Evolutionary conservation across 1,140 invertebrate genomes (phyloP), one percentile per base, ranked within the genome.

Genomic region (Drosophila kurseongensis): DNA sequence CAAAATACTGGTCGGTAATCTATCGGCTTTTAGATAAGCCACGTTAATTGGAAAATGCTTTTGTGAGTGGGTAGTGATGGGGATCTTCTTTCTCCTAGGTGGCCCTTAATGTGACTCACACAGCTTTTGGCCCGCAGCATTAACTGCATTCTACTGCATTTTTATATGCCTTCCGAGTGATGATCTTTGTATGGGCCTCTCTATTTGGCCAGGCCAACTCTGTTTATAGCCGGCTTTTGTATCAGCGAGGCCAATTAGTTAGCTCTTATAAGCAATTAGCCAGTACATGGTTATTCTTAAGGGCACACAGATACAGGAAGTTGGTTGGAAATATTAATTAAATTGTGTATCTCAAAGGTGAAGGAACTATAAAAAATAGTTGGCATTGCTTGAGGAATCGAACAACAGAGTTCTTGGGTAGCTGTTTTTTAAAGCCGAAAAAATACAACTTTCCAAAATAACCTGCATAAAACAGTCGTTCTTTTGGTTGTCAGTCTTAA

Each of bases 11-110:
- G 55, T 65, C 79, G 67, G 59, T 69, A 85, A 80, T 80, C 77
- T 77, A 84, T 77, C 47, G 73, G 45, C 83, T 86, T 85, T 86
- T 86, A 85, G 78, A 81, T 85, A 86, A 86, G 78, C 68, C 48
- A 54, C 68, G 82, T 80, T 84, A 84, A 84, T 84, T 84, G 81
- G 75, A 68, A 76, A 52, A 65, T 58, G 54, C 48, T 13, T 69
- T 50, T 48, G 42, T 75, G 68, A 62, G 58, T 52, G 56, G 56
- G 57, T 9, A 47, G 47, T 13, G 47, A 52, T 48, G 38, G 14
- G 50, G 27, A 73, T 73, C 66, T 67, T 56, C 23, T 0, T 13
- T 32, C 69, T 60, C 67, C 69, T 72, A 61, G 68, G 69, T 73
- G 69, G 69, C 68, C 69, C 66, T 71, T 57, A 14, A 57, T 48